Evolutionary conservation across 1,140 invertebrate species (phyloP), one percentile per base, ranked within the genome.

Genomic region (Trachymyrmex cornetzi): DNA sequence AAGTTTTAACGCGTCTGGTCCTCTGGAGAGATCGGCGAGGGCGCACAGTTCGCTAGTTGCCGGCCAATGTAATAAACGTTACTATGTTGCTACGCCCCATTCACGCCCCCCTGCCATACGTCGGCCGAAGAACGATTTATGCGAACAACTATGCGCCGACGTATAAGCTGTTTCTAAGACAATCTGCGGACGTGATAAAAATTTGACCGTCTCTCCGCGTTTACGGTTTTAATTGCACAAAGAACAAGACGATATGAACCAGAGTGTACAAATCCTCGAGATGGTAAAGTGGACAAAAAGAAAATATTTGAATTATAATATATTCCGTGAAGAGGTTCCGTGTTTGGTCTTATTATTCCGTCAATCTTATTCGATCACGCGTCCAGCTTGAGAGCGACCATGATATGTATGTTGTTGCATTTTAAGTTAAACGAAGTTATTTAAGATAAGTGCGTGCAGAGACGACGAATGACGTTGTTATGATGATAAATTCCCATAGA

Each of bases 61-160:
- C 91, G 48, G 87, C 90, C 90, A 91, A 93, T 93, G 93, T 94
- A 94, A 94, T 93, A 92, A 95, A 94, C 91, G 94, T 93, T 94
- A 93, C 93, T 93, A 93, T 93, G 92, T 93, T 93, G 92, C 92
- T 90, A 92, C 90, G 91, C 82, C 82, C 88, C 93, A 92, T 91
- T 89, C 89, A 93, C 93, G 92, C 93, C 94, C 93, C 87, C 80
- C 69, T 84, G 89, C 92, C 88, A 94, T 94, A 94, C 92, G 93
- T 95, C 93, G 94, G 71, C 77, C 87, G 86, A 84, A 61, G 80
- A 84, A 53, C 80, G 69, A 84, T 84, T 93, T 91, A 87, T 87
- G 77, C 87, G 88, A 79, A 74, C 81, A 90, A 86, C 89, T 91
- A 92, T 89, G 90, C 92, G 87, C 87, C 88, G 86, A 89, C 85